Evolutionary conservation across 2,797 vertebrate species (phyloP).

Genomic region (Avahi laniger): DNA sequence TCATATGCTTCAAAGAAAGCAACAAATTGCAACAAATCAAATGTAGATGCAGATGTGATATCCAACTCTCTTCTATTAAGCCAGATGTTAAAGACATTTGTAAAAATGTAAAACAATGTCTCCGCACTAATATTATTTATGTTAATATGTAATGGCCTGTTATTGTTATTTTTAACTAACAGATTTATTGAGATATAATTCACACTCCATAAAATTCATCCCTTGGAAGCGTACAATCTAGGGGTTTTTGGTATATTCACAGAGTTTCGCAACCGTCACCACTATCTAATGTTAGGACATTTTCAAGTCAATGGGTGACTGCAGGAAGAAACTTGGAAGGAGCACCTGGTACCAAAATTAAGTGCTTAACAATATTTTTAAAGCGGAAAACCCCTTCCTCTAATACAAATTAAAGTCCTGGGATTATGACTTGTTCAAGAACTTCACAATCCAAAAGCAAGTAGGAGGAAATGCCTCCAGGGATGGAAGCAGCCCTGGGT

Average conservation of each 20-base stretch:
- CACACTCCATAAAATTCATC: background rate
- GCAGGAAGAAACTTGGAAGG: background rate
- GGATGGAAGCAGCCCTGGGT: too few relatives aligned
- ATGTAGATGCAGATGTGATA: background rate
- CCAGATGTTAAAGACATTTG: background rate
- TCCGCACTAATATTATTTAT: background rate
- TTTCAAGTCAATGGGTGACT: background rate
- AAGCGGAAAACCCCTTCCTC: background rate
- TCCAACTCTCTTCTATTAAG: background rate
- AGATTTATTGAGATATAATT: background rate
- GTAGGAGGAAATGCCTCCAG: background rate
- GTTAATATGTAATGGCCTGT: background rate
- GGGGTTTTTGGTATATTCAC: background rate
- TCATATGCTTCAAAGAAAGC: background rate
- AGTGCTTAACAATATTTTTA: background rate
- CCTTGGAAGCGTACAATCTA: background rate
- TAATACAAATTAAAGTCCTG: background rate
- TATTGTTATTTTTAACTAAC: background rate
- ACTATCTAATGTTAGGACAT: background rate
- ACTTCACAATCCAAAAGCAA: background rate
- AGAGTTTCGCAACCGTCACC: background rate
- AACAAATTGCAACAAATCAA: background rate
- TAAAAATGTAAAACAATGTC: background rate
- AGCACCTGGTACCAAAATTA: background rate
- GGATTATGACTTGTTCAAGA: background rate